Conservation (phyloP, 2,888 invertebrate genomes). For the Bombyx huttoni region DNA sequence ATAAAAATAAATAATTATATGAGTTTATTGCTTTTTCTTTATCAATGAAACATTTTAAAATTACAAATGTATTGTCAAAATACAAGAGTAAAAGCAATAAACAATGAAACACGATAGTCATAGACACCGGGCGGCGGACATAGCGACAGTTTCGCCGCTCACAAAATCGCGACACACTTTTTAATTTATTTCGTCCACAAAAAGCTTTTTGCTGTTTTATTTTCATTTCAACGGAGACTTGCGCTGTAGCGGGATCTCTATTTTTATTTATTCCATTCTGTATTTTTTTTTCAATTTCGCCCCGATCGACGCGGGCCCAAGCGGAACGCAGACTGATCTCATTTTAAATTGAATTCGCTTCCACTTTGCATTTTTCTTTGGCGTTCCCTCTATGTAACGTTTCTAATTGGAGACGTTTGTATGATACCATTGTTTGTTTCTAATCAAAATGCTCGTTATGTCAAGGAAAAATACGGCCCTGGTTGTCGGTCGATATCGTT, state of each 20-base stretch:
- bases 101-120: conserved; percentile 30
- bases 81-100: conserved; percentile 16
- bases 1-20: neutral
- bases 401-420: conserved; percentile 65
- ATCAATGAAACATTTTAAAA: neutral
- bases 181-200: conserved; percentile 72
- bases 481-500: conserved; percentile 40
- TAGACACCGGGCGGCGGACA: conserved; percentile 19
- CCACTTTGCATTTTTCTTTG: conserved; percentile 55
- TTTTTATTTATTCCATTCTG: conserved; percentile 65
- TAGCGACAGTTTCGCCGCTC: conserved; percentile 30
- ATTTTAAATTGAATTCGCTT: conserved; percentile 66
- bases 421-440: conserved; percentile 51
- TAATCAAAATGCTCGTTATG: conserved; percentile 35
- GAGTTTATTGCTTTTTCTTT: neutral
- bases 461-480: conserved; percentile 26
- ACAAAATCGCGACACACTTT: conserved; percentile 67
- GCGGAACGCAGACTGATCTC: conserved; percentile 66
- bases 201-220: conserved; percentile 66
- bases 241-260: conserved; percentile 70
- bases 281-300: conserved; percentile 63
- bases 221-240: conserved; percentile 71
- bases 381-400: conserved; percentile 38
- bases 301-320: conserved; percentile 59
- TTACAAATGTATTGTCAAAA: conserved; percentile 4